phyloP scores from a whole-genome alignment of 2,113 vertebrate species.

The Chionodraco myersi region DNA sequence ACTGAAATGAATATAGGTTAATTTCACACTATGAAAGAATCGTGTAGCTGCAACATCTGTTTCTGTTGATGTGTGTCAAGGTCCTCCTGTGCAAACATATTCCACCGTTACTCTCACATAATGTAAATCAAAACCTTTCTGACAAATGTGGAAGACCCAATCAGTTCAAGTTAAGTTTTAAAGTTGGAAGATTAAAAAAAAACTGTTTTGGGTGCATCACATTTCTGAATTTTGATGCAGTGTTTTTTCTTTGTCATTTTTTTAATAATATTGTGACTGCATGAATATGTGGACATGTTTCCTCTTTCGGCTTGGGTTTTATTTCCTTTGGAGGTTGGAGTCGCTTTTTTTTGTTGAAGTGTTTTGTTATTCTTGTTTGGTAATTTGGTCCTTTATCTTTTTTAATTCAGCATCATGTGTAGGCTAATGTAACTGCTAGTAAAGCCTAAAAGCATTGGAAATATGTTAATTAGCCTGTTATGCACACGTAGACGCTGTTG shows the following conservation, averaged over 20 bases:
- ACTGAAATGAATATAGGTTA: neutral
- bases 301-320: slow-evolving; percentile 1
- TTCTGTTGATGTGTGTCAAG: slow-evolving; percentile 27
- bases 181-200: slow-evolving; percentile 15
- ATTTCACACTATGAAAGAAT: slow-evolving; percentile 9
- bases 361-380: slow-evolving; percentile 49
- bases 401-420: slow-evolving; percentile 43
- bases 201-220: slow-evolving; percentile 30
- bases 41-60: slow-evolving; percentile 28
- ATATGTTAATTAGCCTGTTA: slow-evolving; percentile 62
- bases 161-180: slow-evolving; percentile 21
- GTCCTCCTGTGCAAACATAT: slow-evolving; percentile 29
- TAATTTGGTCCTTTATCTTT: slow-evolving; percentile 57
- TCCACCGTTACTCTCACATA: slow-evolving; percentile 19
- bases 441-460: slow-evolving; percentile 58
- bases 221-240: slow-evolving; percentile 29
- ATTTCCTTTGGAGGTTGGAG: slow-evolving; percentile 15
- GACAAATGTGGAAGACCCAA: neutral
- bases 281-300: slow-evolving; percentile 49
- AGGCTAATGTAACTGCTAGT: slow-evolving; percentile 52
- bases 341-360: slow-evolving; percentile 50
- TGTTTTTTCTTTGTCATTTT: neutral
- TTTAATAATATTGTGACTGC: slow-evolving; percentile 54
- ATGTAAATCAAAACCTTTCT: slow-evolving; percentile 11
- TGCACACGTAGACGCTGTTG: slow-evolving; percentile 64